Base-by-base conservation (phyloP, 2,113 vertebrate species). In the Fregetta grallaria region DNA sequence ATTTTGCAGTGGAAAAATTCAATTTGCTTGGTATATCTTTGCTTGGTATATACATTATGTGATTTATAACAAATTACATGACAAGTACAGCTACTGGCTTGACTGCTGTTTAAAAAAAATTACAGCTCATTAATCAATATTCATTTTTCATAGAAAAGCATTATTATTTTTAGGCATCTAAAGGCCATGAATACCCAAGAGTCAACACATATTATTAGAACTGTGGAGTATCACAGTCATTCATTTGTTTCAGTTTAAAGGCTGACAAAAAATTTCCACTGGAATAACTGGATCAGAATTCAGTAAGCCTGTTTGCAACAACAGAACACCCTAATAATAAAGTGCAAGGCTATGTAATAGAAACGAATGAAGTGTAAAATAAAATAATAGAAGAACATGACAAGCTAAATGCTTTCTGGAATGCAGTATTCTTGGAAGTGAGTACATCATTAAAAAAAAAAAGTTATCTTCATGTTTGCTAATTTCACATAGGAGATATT, bases 91-190 rank as follows among this genome's bases (percentile, higher is more conserved):
- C 97, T 98, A 95, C 94, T 97, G 93, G 89, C 67, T 95, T 93
- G 72, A 59, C 78, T 96, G 75, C 92, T 96, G 38, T 86, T 52
- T 62, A 97, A 97, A 98, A 98, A 98, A 98, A 96, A 98, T 94
- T 91, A 98, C 96, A 97, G 97, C 93, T 97, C 96, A 98, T 99
- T 98, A 97, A 99, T 98, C 98, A 98, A 97, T 98, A 98, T 97
- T 98, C 95, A 97, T 94, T 93, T 90, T 94, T 97, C 94, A 97
- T 97, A 97, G 92, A 98, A 98, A 98, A 97, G 94, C 96, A 98
- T 98, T 98, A 98, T 97, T 97, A 90, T 98, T 98, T 98, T 96
- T 94, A 95, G 95, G 97, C 96, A 96, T 98, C 98, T 98, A 97
- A 98, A 98, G 97, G 97, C 96, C 94, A 97, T 86, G 95, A 98